phyloP scores from a whole-genome alignment of 2,888 invertebrate species.

The Leucoma salicis region DNA sequence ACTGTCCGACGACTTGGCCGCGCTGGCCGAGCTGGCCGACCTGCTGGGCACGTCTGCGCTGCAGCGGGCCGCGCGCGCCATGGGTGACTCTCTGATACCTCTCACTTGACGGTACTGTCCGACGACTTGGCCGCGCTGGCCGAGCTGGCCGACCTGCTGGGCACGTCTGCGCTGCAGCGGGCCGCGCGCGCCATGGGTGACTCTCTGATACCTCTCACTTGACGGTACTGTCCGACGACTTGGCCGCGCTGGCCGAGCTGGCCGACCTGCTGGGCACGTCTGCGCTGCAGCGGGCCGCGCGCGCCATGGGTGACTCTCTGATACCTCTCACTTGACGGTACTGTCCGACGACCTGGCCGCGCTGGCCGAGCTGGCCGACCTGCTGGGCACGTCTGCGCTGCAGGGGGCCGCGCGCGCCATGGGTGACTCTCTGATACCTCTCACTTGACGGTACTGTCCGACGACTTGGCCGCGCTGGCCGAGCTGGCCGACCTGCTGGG shows the following conservation, averaged over 20 bases:
- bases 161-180: slow-evolving; percentile 85
- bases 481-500: slow-evolving; percentile 92
- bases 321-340: no score
- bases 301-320: slow-evolving; percentile 83
- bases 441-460: no score
- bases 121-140: slow-evolving; percentile 88
- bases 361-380: slow-evolving; percentile 90
- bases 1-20: slow-evolving; percentile 86
- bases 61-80: slow-evolving; percentile 84
- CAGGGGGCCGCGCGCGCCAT: slow-evolving; percentile 85
- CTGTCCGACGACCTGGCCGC: slow-evolving; percentile 87
- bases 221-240: no score
- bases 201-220: no score
- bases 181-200: slow-evolving; percentile 86
- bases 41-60: slow-evolving; percentile 89
- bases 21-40: slow-evolving; percentile 91
- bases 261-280: slow-evolving; percentile 89
- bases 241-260: slow-evolving; percentile 90
- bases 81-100: slow-evolving; percentile 85
- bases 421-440: no score
- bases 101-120: no score
- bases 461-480: slow-evolving; percentile 87
- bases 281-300: slow-evolving; percentile 85
- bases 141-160: slow-evolving; percentile 91
- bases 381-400: slow-evolving; percentile 88